Conservation (phyloP, 2,888 invertebrate genomes). For the Drosophila anomelani region DNA sequence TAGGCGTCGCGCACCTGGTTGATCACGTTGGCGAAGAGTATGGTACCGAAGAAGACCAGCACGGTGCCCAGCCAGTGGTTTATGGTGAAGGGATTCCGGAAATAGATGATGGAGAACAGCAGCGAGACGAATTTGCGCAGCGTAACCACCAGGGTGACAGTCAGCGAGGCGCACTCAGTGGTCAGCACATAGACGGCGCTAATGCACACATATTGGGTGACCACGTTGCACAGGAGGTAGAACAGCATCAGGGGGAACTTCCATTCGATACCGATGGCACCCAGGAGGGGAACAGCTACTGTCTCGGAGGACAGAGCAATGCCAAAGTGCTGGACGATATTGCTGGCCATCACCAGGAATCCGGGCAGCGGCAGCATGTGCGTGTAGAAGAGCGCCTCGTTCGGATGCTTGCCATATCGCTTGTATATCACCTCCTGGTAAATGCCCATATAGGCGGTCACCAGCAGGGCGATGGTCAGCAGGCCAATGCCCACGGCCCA, state of each 20-base stretch:
- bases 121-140: conserved; percentile 97
- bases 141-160: conserved; percentile 98
- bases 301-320: conserved; percentile 89
- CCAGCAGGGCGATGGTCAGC: conserved; percentile 93
- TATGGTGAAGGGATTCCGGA: conserved; percentile 96
- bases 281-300: conserved; percentile 83
- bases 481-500: conserved; percentile 91
- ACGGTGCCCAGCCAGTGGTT: conserved; percentile 96
- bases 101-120: conserved; percentile 96
- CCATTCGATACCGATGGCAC: conserved; percentile 86
- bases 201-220: conserved; percentile 97
- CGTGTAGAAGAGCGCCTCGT: conserved; percentile 94
- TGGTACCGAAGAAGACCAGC: conserved; percentile 96
- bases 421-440: conserved; percentile 95
- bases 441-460: conserved; percentile 97
- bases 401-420: conserved; percentile 95
- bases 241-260: conserved; percentile 90
- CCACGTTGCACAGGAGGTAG: conserved; percentile 91
- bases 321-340: conserved; percentile 91
- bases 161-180: conserved; percentile 96
- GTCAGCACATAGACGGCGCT: conserved; percentile 97
- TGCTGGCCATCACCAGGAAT: conserved; percentile 91
- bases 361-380: conserved; percentile 96
- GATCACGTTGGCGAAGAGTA: conserved; percentile 94
- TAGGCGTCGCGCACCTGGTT: conserved; percentile 81